A percentile compares a stretch with the other conserved stretches of the same genome.
These are phyloP conservation scores for Athalia rosae DNA, from an alignment of 2,888 invertebrate genomes.

Conservation along the genomic window DNA sequence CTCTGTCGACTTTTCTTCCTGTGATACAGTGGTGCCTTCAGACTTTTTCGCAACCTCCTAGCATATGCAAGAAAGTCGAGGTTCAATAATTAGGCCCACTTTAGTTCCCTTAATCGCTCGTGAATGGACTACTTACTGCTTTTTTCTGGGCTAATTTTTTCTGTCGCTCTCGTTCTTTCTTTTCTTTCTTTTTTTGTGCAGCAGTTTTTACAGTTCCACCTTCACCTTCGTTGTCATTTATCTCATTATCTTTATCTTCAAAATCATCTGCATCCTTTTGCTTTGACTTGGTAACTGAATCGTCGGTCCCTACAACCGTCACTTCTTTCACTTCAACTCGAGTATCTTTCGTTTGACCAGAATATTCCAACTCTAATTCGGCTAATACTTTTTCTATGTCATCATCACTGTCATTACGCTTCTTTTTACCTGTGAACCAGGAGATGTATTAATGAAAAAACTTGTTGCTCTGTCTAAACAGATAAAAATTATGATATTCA, in stretches of 20 bases:
- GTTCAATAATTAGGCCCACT: constrained; percentile 16
- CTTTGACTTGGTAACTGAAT: constrained; percentile 43
- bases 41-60: constrained; percentile 64
- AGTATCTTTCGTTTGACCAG: constrained; percentile 78
- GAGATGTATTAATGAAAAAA: neutral
- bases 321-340: constrained; percentile 71
- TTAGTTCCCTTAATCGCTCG: neutral
- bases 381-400: constrained; percentile 90
- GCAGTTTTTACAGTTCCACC: constrained; percentile 83
- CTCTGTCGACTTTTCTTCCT: constrained; percentile 59
- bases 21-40: constrained; percentile 70
- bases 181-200: constrained; percentile 93
- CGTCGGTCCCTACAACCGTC: constrained; percentile 71
- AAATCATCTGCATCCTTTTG: constrained; percentile 47
- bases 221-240: constrained; percentile 77
- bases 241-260: constrained; percentile 72
- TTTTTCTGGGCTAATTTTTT: constrained; percentile 84
- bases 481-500: neutral
- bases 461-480: neutral
- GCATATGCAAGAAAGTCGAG: constrained; percentile 42
- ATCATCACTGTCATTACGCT: constrained; percentile 84
- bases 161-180: constrained; percentile 87
- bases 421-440: constrained; percentile 75
- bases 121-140: constrained; percentile 61
- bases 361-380: constrained; percentile 88